Base-by-base conservation (phyloP, 2,797 vertebrate genomes). In the Centropyge bicolor region DNA sequence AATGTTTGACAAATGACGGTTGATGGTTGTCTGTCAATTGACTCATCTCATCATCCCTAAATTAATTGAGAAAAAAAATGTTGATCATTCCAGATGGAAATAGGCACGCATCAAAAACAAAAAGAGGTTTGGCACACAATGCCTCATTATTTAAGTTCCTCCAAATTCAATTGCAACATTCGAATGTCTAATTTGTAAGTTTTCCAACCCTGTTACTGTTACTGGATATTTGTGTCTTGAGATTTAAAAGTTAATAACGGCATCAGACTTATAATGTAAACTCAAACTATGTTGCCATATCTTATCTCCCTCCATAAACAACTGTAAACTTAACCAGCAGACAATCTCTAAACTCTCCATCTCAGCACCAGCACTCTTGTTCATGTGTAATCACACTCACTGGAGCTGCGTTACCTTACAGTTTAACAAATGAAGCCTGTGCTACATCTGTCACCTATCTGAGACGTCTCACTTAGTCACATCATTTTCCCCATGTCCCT, bases 401-500 rank as follows among this genome's bases (percentile, higher is more conserved):
- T 48, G 59, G 71, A 70, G 68, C 85, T 24, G 24, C 74, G 1
- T 61, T 31, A 66, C 73, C 74, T 73, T 31, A 70, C 82, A 87
- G 51, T 85, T 60, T 76, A 87, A 82, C 81, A 87, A 89, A 90
- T 90, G 74, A 85, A 88, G 85, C 66, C 84, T 41, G 74, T 81
- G 80, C 82, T 87, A 81, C 85, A 82, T 90, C 86, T 86, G 88
- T 92, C 91, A 90, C 73, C 82, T 77, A 78, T 88, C 71, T 70
- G 60, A 88, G 89, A 91, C 62, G 78, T 87, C 92, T 92, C 85
- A 88, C 89, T 92, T 89, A 83, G 84, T 83, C 81, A 80, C 82
- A 83, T 93, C 89, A 88, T 88, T 73, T 81, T 70, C 54, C 76
- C 84, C 85, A 86, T 86, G 55, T 91, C 87, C 84, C 88, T 91